Conservation (phyloP, 2,797 vertebrate genomes). For the Lerista edwardsae region DNA sequence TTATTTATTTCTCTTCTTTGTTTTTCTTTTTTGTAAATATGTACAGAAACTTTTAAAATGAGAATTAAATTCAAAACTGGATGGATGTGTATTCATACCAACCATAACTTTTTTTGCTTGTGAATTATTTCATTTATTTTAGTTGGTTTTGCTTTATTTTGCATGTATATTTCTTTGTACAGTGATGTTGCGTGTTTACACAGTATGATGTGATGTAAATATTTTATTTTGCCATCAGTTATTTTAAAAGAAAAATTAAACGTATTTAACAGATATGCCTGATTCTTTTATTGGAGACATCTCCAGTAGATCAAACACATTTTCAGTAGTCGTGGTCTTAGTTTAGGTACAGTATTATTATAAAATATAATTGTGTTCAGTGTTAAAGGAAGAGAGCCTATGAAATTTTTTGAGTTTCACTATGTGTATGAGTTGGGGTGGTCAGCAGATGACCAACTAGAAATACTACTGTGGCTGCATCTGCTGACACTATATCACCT, state of each 20-base stretch:
- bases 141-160: slow-evolving; percentile 85
- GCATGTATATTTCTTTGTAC: slow-evolving; percentile 99
- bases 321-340: slow-evolving; percentile 44
- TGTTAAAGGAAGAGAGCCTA: slow-evolving; percentile 25
- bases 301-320: slow-evolving; percentile 47
- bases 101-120: slow-evolving; percentile 81
- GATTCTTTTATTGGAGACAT: slow-evolving; percentile 72
- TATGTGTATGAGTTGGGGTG: too few relatives aligned
- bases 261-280: slow-evolving; percentile 84
- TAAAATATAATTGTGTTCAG: slow-evolving; percentile 37
- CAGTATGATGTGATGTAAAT: slow-evolving; percentile 95
- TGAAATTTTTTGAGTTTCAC: not conserved
- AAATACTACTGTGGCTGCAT: too few relatives aligned
- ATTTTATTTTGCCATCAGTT: slow-evolving; percentile 96
- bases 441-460: too few relatives aligned
- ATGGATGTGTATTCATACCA: slow-evolving; percentile 86
- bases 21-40: slow-evolving; percentile 80
- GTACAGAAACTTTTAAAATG: slow-evolving; percentile 84
- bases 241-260: slow-evolving; percentile 94
- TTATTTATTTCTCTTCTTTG: slow-evolving; percentile 79
- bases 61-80: slow-evolving; percentile 82
- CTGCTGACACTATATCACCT: too few relatives aligned
- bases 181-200: slow-evolving; percentile 91
- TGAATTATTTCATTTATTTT: slow-evolving; percentile 77
- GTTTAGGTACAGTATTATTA: slow-evolving; percentile 10